Percentiles rank a stretch among this genome's conserved stretches.
Evolutionary conservation across 2,888 invertebrate species (phyloP).

Genomic region (Tholera decimalis): DNA sequence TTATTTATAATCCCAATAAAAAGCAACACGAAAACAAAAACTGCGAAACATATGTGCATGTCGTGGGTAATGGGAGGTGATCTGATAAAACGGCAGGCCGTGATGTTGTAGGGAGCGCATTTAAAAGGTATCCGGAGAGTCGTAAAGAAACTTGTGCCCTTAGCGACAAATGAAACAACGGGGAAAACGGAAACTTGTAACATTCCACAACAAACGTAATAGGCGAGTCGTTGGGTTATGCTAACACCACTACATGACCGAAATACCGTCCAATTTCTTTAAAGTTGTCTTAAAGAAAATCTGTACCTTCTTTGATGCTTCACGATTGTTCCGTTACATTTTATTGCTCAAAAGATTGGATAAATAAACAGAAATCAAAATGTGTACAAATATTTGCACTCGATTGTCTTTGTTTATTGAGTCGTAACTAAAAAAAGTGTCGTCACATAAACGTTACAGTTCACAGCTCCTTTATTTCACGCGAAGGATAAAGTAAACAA

Average conservation of each 20-base stretch:
- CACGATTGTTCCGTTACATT: conserved; percentile 45
- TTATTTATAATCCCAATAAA: conserved; percentile 65
- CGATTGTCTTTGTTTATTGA: conserved; percentile 87
- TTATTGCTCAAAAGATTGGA: conserved; percentile 58
- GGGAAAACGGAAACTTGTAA: conserved; percentile 63
- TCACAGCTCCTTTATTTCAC: conserved; percentile 84
- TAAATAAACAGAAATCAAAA: conserved; percentile 74
- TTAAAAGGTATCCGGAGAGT: conserved; percentile 70
- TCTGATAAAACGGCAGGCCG: conserved; percentile 70
- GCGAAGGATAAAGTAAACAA: conserved; percentile 81
- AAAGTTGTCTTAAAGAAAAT: conserved; percentile 36
- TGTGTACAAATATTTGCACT: conserved; percentile 83
- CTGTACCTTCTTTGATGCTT: conserved; percentile 31
- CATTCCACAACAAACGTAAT: conserved; percentile 59
- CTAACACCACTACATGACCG: conserved; percentile 36
- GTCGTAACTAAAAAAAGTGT: conserved; percentile 85
- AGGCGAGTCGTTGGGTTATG: conserved; percentile 46
- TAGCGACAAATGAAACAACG: conserved; percentile 69
- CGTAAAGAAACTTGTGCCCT: conserved; percentile 71
- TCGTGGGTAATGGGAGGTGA: conserved; percentile 67
- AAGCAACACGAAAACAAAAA: conserved; percentile 58
- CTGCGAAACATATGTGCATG: conserved; percentile 64
- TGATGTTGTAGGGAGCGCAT: conserved; percentile 67
- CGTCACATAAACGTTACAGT: conserved; percentile 82
- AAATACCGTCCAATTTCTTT: conserved; percentile 39